Evolutionary conservation across 2,888 invertebrate genomes (phyloP), one percentile per base, ranked within the genome.

Genomic region (Tiphia femorata): DNA sequence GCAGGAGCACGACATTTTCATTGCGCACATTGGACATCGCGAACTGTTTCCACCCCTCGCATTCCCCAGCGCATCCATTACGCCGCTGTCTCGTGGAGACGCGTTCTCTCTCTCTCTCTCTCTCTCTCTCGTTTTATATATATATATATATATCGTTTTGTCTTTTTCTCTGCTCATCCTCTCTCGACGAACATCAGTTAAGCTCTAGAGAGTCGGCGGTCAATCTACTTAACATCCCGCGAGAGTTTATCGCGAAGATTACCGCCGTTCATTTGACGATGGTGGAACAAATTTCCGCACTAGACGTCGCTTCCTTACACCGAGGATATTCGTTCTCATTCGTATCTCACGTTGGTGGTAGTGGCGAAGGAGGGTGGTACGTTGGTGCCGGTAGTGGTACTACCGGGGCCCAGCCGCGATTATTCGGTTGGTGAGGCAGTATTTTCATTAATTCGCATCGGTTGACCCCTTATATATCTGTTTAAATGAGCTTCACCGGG

Each of bases 1-100:
- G 46, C 23, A 49, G 54, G 52, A 30, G 25, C 6, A 33, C 59
- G 57, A 57, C 61, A 64, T 64, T 52, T 64, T 52, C 57, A 41
- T 33, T 3, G 12, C 44, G 21, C 25, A n/a, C 49, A 37, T n/a
- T n/a, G n/a, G n/a, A n/a, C n/a, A n/a, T n/a, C n/a, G n/a, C n/a
- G n/a, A n/a, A n/a, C n/a, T n/a, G n/a, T n/a, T n/a, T n/a, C n/a
- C n/a, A 49, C 37, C 57, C 57, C 17, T n/a, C 43, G 46, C n/a
- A 10, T 16, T 37, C n/a, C n/a, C n/a, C n/a, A n/a, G n/a, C n/a
- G n/a, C n/a, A n/a, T n/a, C n/a, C n/a, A n/a, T n/a, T n/a, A n/a
- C n/a, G n/a, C n/a, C n/a, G n/a, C n/a, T n/a, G n/a, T n/a, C n/a
- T n/a, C n/a, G n/a, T n/a, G n/a, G n/a, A n/a, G n/a, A n/a, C n/a